phyloP scores from a whole-genome alignment of 2,113 vertebrate species.

The Zosterops lateralis region DNA sequence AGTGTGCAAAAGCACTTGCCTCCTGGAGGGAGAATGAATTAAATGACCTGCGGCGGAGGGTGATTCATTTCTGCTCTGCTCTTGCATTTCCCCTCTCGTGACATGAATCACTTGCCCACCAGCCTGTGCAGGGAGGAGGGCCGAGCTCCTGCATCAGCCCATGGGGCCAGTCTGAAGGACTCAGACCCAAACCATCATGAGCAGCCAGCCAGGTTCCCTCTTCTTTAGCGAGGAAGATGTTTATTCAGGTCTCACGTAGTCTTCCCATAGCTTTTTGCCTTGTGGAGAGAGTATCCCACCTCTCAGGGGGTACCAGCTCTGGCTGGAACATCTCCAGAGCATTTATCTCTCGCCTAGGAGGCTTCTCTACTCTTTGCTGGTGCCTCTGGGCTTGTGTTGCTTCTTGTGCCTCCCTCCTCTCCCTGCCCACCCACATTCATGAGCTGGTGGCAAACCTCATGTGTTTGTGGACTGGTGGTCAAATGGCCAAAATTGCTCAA shows the following conservation, averaged over 20 bases:
- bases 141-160: background rate
- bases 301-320: background rate
- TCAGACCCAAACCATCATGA: background rate
- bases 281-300: background rate
- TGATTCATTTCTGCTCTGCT: constrained; percentile 33
- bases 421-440: background rate
- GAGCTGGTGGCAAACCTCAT: background rate
- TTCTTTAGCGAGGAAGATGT: background rate
- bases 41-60: background rate
- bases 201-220: background rate
- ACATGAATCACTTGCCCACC: constrained; percentile 5
- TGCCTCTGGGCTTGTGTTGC: background rate
- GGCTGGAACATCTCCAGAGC: background rate
- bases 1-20: constrained; percentile 32
- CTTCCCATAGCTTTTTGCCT: background rate
- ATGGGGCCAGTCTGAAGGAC: background rate
- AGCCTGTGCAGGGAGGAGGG: background rate
- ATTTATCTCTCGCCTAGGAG: background rate
- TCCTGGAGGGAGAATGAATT: constrained; percentile 46
- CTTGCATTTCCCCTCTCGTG: background rate
- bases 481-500: background rate
- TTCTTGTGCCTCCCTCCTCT: background rate
- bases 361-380: background rate
- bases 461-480: background rate
- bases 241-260: fast-evolving